Base-by-base conservation (phyloP, 2,797 vertebrate species). In the Austrolebias charrua region DNA sequence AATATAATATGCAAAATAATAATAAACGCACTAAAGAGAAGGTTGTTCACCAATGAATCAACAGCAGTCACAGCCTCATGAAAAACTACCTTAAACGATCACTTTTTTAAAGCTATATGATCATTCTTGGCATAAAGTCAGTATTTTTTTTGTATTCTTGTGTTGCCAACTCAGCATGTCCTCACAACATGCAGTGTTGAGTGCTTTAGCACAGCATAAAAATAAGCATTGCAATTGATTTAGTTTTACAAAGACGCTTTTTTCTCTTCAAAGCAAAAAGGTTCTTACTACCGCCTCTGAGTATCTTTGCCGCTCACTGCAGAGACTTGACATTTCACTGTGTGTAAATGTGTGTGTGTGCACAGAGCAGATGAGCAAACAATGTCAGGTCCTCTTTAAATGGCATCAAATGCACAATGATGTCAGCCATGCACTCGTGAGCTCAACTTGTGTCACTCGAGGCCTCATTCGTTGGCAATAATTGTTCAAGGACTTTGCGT, bases 151-250 rank as follows among this genome's bases (percentile, higher is more conserved):
- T 63, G 79, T 31, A 3, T 31, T 58, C 46, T 47, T 48, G 8
- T 48, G 60, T 57, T 29, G 53, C 68, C 43, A 69, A 52, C 73
- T 86, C 78, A 87, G 83, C 84, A 83, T 74, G 61, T 81, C 50
- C 38, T 79, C 55, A 29, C 51, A 66, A 15, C 43, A 42, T 65
- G 59, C 67, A 79, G 69, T 60, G 66, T 78, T 74, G 53, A 46
- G 4, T 13, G 29, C 56, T 65, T 52, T 18, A 19, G 54, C 20
- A 66, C 18, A 16, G 85, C 85, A 86, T 85, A 70, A 59, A 68
- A 81, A 87, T 83, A 7, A 83, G 71, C 47, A 18, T 20, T 5
- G 11, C 60, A 45, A 42, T 69, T 69, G 61, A 72, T 82, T 78
- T 63, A 49, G 24, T 57, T 59, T 56, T 50, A 19, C 67, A 60